Evolutionary conservation across 2,888 invertebrate species (phyloP).

Genomic region (Aphodius sticticus): DNA sequence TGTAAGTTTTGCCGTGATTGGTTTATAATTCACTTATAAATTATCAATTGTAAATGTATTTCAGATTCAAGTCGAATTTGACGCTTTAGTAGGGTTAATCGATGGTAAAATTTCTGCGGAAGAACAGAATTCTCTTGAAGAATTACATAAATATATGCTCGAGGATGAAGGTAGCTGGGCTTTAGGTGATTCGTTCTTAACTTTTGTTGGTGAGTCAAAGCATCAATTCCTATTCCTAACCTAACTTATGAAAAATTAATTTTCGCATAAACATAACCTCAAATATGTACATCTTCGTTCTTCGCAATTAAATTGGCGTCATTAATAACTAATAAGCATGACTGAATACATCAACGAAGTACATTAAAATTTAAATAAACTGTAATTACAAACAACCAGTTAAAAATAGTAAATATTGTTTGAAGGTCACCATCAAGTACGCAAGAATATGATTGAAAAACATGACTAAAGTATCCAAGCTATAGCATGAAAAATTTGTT

Average conservation of each 20-base stretch:
- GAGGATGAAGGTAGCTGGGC: constrained; percentile 94
- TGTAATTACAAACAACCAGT: too few relatives aligned
- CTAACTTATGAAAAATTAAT: not conserved
- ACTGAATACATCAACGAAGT: too few relatives aligned
- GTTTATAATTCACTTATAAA: not conserved
- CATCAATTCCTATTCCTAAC: not conserved
- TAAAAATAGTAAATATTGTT: too few relatives aligned
- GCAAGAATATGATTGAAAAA: too few relatives aligned
- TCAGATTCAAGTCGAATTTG: constrained; percentile 77
- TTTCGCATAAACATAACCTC: too few relatives aligned
- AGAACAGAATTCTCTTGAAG: constrained; percentile 79
- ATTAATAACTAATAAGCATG: too few relatives aligned
- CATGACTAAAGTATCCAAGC: too few relatives aligned
- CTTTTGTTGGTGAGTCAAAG: constrained; percentile 72
- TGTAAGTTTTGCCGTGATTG: constrained; percentile 61
- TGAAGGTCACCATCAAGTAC: too few relatives aligned
- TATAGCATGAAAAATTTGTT: too few relatives aligned
- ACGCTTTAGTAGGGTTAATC: constrained; percentile 72
- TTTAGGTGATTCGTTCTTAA: constrained; percentile 85
- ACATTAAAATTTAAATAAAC: too few relatives aligned
- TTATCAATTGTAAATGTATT: constrained; percentile 8
- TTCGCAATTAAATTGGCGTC: too few relatives aligned
- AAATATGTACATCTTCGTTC: too few relatives aligned
- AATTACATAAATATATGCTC: constrained; percentile 86
- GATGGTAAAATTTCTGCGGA: constrained; percentile 77